phyloP scores from a whole-genome alignment of 2,888 invertebrate species.

The Cheilosia vulpina region DNA sequence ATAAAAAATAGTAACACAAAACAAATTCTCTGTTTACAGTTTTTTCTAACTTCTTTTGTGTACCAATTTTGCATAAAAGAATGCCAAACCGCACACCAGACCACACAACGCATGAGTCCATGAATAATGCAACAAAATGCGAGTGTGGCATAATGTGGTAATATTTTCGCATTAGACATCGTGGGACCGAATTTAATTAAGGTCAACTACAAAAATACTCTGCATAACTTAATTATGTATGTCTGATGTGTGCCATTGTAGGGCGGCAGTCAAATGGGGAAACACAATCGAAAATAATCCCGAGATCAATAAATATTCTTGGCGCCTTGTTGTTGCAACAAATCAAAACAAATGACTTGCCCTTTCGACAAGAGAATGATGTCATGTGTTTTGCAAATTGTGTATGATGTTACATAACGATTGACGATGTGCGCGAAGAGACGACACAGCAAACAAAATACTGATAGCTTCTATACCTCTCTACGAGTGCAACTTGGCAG shows the following conservation, averaged over 20 bases:
- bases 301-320: constrained; percentile 18
- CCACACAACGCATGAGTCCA: constrained; percentile 2
- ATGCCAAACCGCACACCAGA: background rate
- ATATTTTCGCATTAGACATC: constrained; percentile 5
- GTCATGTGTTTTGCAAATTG: constrained; percentile 19
- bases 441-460: background rate
- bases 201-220: constrained; percentile 6
- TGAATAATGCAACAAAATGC: constrained; percentile 4
- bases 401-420: constrained; percentile 15
- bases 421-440: background rate
- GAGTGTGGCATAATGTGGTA: background rate
- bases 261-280: too few relatives aligned
- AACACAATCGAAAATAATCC: background rate
- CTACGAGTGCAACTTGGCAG: background rate
- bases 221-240: constrained; percentile 15
- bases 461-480: background rate
- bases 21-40: background rate
- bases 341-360: constrained; percentile 31
- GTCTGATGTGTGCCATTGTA: too few relatives aligned
- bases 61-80: constrained; percentile 30
- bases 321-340: constrained; percentile 1
- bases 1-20: background rate
- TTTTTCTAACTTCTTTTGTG: constrained; percentile 32
- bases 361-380: constrained; percentile 6
- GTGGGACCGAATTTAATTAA: constrained; percentile 28